Conservation (phyloP, 2,888 invertebrate genomes). For the Spicauda simplicius region DNA sequence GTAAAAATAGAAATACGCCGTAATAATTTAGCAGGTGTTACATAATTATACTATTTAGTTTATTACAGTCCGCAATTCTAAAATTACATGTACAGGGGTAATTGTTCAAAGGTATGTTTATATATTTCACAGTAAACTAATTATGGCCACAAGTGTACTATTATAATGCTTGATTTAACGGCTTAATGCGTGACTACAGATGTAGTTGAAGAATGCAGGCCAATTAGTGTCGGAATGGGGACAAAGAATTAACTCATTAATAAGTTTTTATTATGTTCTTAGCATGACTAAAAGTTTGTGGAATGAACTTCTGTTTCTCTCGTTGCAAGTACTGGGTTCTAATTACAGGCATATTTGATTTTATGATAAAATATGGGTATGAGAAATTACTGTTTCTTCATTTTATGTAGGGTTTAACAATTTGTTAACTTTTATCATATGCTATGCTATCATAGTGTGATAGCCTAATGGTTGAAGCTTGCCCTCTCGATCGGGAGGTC, state of each 20-base stretch:
- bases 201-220: conserved; percentile 13
- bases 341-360: too few relatives aligned
- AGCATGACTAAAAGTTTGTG: background rate
- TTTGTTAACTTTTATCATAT: too few relatives aligned
- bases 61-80: background rate
- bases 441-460: too few relatives aligned
- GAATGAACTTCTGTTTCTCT: background rate
- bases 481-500: too few relatives aligned
- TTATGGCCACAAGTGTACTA: background rate
- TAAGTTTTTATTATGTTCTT: too few relatives aligned
- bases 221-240: conserved; percentile 18
- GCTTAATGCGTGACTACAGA: conserved; percentile 14
- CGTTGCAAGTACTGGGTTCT: too few relatives aligned
- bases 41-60: background rate
- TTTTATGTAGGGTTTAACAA: too few relatives aligned
- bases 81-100: background rate
- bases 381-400: too few relatives aligned
- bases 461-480: too few relatives aligned
- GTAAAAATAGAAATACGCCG: too few relatives aligned
- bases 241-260: conserved; percentile 10
- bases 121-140: conserved; percentile 20
- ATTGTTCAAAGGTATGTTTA: conserved; percentile 23
- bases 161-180: conserved; percentile 29
- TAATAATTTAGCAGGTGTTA: too few relatives aligned
- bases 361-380: too few relatives aligned